Base-by-base conservation (phyloP, 2,113 vertebrate genomes). In the Serinus canaria region DNA sequence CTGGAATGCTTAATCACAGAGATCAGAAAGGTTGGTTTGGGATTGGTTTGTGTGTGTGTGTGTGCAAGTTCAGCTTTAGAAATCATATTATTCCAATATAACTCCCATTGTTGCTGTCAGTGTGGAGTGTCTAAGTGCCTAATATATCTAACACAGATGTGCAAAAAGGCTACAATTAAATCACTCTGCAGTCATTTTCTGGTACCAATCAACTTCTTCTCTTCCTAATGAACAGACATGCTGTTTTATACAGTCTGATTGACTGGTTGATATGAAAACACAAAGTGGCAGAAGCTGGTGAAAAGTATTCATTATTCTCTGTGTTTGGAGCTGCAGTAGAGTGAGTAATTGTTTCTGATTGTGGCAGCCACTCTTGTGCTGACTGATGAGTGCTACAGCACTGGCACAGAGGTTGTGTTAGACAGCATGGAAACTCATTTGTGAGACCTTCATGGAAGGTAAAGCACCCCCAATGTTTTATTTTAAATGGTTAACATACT, bases 111-210 rank as follows among this genome's bases (percentile, higher is more conserved):
- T 94, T 93, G 80, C 93, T 94, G 75, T 94, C 80, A 92, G n/a
- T 64, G 47, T 79, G 37, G 77, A 91, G 72, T 68, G 59, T 82
- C 73, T 94, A 73, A 96, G 55, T 77, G 52, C 55, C 87, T 94
- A 69, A 94, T 81, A 41, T 39, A 92, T 87, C 83, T 81, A 87
- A 94, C 76, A 82, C 73, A 94, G 93, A 92, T 67, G 82, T 95
- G 87, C 92, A 88, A 93, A 96, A 96, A 76, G 84, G 79, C 87
- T 94, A 63, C 95, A 96, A 96, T 96, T 96, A 97, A 96, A 95
- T 94, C 92, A 93, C 47, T 92, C 89, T 77, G 70, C 79, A 67
- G 91, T 96, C 91, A 84, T 96, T 92, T 96, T 95, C 92, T 87
- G 83, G 50, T 95, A 92, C 92, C 92, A 96, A 96, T 93, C 95